Evolutionary conservation across 2,888 invertebrate genomes (phyloP), one percentile per base, ranked within the genome.

Genomic region (Drosophila pegasa): DNA sequence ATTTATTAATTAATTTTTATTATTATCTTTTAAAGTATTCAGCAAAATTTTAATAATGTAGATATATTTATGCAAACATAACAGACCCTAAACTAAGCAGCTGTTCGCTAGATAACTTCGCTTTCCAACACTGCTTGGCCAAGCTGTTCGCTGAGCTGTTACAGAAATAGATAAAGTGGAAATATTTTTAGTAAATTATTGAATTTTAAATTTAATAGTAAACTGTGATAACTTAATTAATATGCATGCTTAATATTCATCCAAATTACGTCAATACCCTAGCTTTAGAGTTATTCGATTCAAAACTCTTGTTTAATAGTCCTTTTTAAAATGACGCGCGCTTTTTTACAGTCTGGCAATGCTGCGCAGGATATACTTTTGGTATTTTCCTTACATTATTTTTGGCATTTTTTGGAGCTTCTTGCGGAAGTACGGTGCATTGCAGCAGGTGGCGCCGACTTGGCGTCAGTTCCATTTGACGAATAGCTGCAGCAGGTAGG

Each of bases 381-480:
- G 48, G 68, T 77, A 72, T 72, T 52, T 52, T 50, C 22, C 22
- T 22, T 45, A 16, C 27, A 9, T 27, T 54, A 16, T 41, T 37
- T 57, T 43, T 25, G 57, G 35, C 22, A 55, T 78, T 78, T 56
- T 78, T 78, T 58, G n/a, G 47, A 10, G 41, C 16, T 31, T 54
- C 10, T 33, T 45, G 29, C 4, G 22, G 22, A 37, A 22, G 55
- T 27, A 27, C 57, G 51, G n/a, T 78, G 74, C 60, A 78, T 51
- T 68, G 74, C 68, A 77, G 75, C 78, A 74, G 75, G 74, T 75
- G 78, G 78, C 78, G 75, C 78, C 75, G 70, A 18, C 25, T 54
- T 60, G 78, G 75, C 78, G 78, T 78, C 61, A 78, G 78, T 78
- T 61, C 61, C 70, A 54, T 61, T 74, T 75, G 48, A 65, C 31